These are phyloP conservation scores for Lepas anatifera DNA, from an alignment of 2,888 invertebrate species.

Conservation along the genomic window DNA sequence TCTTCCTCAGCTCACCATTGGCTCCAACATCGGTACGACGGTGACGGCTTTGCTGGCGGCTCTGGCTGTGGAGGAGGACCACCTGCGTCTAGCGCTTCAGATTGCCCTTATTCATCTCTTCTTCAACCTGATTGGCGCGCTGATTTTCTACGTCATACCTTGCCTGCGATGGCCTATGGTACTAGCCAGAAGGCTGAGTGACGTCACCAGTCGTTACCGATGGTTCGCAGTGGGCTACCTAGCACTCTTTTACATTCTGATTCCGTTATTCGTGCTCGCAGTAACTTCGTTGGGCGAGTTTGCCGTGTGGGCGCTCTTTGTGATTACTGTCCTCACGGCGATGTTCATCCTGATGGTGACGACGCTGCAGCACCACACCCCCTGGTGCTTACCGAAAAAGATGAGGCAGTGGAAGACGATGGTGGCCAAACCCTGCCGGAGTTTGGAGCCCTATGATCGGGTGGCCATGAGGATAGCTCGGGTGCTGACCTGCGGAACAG, in stretches of 20 bases:
- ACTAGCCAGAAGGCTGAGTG: conserved; percentile 39
- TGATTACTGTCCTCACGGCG: conserved; percentile 30
- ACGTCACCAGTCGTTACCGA: conserved; percentile 41
- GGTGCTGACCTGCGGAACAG: too few species aligned
- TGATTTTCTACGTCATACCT: conserved; percentile 43
- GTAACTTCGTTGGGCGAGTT: conserved; percentile 32
- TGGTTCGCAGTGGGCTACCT: conserved; percentile 43
- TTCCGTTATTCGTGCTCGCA: conserved; percentile 32
- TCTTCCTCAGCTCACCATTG: too few species aligned
- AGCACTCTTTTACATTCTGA: conserved; percentile 32
- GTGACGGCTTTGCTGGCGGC: conserved; percentile 43
- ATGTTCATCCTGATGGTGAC: conserved; percentile 31
- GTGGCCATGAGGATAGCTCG: too few species aligned
- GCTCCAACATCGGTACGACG: conserved; percentile 45
- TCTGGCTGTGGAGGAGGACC: conserved; percentile 33
- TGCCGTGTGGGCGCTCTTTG: conserved; percentile 31
- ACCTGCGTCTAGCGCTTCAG: conserved; percentile 31
- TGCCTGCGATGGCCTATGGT: conserved; percentile 39
- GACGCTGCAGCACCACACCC: conserved; percentile 30
- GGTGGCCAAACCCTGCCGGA: conserved; percentile 34
- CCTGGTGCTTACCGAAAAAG: conserved; percentile 30
- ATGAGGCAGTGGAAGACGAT: conserved; percentile 34
- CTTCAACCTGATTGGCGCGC: conserved; percentile 42
- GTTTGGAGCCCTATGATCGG: conserved; percentile 36
- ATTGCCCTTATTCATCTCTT: conserved; percentile 44